Percentiles rank a stretch among this genome's conserved stretches.
phyloP scores from a whole-genome alignment of 2,113 vertebrate genomes.

The Hippocampus mohnikei region DNA sequence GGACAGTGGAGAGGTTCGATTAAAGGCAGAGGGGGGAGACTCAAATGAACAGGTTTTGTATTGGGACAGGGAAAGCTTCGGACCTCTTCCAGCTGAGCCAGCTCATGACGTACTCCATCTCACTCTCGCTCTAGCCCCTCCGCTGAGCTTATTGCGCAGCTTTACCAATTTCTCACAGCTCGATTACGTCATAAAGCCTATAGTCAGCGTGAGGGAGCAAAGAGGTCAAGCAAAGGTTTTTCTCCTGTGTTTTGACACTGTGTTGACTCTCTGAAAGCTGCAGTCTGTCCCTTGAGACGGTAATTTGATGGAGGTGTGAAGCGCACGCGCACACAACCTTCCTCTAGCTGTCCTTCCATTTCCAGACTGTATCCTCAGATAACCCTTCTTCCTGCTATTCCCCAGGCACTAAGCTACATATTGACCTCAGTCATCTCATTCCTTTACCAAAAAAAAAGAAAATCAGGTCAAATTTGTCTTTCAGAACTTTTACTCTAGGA shows the following conservation, averaged over 20 bases:
- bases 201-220: conserved; percentile 1
- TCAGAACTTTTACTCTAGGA: no score
- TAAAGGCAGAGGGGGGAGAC: conserved; percentile 7
- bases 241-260: conserved; percentile 1
- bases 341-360: conserved; percentile 17
- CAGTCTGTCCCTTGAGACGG: conserved; percentile 1
- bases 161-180: conserved; percentile 24
- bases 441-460: background rate
- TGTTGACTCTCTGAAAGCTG: conserved; percentile 12
- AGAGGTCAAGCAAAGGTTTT: conserved; percentile 24
- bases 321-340: background rate
- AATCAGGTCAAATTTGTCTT: no score
- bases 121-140: background rate
- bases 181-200: conserved; percentile 11
- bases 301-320: conserved; percentile 14
- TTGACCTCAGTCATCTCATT: conserved; percentile 35
- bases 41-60: conserved; percentile 26
- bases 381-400: conserved; percentile 20
- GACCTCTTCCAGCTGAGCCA: conserved; percentile 38
- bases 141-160: conserved; percentile 17
- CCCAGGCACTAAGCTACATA: conserved; percentile 26
- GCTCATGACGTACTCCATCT: conserved; percentile 8
- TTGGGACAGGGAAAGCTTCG: background rate
- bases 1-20: conserved; percentile 29
- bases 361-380: conserved; percentile 2